These are phyloP conservation scores for Odontesthes bonariensis DNA, from an alignment of 2,113 vertebrate species.

Conservation along the genomic window DNA sequence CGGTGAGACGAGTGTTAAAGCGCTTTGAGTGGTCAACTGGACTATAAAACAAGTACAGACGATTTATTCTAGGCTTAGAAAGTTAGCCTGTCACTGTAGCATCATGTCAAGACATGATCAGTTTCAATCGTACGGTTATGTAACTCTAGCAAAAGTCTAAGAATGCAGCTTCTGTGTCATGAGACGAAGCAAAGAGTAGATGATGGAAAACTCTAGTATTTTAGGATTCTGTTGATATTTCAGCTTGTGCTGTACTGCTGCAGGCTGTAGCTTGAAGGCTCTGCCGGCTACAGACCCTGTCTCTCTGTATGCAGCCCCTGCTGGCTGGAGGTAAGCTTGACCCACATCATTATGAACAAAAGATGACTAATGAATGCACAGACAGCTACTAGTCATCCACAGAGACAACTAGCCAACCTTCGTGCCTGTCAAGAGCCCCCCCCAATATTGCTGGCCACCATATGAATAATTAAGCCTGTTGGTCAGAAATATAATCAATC, in stretches of 20 bases:
- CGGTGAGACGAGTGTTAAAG: too few relatives aligned
- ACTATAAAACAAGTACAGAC: too few relatives aligned
- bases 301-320: constrained; percentile 44
- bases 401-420: constrained; percentile 44
- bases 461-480: constrained; percentile 28
- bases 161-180: not conserved
- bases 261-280: constrained; percentile 55
- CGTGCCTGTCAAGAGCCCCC: constrained; percentile 39
- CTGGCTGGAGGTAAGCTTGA: constrained; percentile 64
- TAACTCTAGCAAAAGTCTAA: not conserved
- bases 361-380: constrained; percentile 77
- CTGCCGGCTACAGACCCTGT: constrained; percentile 28
- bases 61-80: too few relatives aligned
- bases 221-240: constrained; percentile 53
- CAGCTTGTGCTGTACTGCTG: constrained; percentile 47
- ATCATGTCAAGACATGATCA: not conserved
- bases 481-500: constrained; percentile 39
- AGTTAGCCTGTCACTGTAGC: too few relatives aligned
- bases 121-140: too few relatives aligned
- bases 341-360: constrained; percentile 73
- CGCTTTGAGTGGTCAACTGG: too few relatives aligned
- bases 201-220: constrained; percentile 12
- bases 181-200: constrained; percentile 17
- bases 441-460: constrained; percentile 16
- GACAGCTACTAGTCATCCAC: constrained; percentile 54